phyloP scores from a whole-genome alignment of 1,140 invertebrate genomes.

The Plutomurus gul region DNA sequence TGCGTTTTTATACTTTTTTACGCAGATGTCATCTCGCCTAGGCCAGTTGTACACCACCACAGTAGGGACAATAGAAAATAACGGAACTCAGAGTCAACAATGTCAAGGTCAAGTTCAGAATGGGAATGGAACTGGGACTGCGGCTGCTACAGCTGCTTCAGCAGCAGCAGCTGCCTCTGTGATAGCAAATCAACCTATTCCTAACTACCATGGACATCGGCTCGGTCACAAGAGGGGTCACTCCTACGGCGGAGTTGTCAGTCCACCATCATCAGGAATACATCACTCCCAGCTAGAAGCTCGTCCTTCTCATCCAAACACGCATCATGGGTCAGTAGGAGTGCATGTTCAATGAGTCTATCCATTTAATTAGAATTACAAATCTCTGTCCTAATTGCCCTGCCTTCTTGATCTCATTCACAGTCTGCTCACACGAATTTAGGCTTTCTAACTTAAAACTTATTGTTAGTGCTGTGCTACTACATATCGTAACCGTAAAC shows the following conservation, averaged over 20 bases:
- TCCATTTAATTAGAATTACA: not conserved
- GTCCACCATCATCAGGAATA: conserved; percentile 32
- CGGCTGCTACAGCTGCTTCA: not conserved
- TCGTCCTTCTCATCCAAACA: conserved; percentile 52
- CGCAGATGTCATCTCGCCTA: conserved; percentile 44
- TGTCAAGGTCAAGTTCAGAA: not conserved
- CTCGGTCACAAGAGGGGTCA: conserved; percentile 52
- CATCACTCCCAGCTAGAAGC: conserved; percentile 50
- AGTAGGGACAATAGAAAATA: not conserved
- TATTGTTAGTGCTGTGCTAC: too few relatives aligned
- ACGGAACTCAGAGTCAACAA: not conserved
- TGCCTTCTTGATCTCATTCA: too few relatives aligned
- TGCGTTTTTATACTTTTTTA: too few relatives aligned
- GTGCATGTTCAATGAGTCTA: not conserved
- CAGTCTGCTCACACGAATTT: too few relatives aligned
- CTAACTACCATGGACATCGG: conserved; percentile 45
- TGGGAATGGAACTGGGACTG: not conserved
- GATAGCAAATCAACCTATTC: conserved; percentile 10
- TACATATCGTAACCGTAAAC: too few relatives aligned
- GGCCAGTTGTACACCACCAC: conserved; percentile 28
- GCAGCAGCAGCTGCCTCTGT: not conserved
- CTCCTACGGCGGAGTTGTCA: conserved; percentile 50
- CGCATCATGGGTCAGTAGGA: conserved; percentile 40
- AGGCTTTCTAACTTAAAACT: too few relatives aligned
- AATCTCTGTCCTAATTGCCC: too few relatives aligned